These are phyloP conservation scores for Sarcoramphus papa DNA, from an alignment of 2,797 vertebrate species.

Conservation along the genomic window DNA sequence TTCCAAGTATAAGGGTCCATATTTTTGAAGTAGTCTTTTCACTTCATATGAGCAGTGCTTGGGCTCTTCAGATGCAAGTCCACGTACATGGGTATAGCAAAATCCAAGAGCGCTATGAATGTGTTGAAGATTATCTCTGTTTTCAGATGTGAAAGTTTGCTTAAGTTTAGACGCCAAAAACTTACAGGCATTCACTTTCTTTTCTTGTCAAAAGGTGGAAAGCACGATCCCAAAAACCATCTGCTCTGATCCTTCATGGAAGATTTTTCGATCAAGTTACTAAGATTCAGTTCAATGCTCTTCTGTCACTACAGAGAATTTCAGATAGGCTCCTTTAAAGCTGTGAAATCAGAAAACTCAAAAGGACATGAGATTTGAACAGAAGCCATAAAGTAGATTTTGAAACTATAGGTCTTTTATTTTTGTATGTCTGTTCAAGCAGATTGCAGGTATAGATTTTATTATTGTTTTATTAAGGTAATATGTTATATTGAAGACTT, in stretches of 20 bases:
- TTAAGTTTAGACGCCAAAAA: not conserved
- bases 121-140: not conserved
- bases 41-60: not conserved
- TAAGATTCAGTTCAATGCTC: not conserved
- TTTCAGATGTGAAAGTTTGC: not conserved
- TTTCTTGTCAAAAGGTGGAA: not conserved
- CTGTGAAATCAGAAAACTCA: not conserved
- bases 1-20: not conserved
- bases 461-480: not conserved
- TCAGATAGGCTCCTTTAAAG: not conserved
- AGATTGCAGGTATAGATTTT: not conserved
- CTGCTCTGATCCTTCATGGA: not conserved
- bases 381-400: not conserved
- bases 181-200: not conserved
- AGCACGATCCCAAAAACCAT: not conserved
- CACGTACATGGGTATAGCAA: not conserved
- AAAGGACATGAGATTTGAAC: not conserved
- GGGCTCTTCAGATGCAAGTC: not conserved
- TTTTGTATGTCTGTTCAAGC: not conserved
- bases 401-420: not conserved
- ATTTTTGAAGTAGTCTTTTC: not conserved
- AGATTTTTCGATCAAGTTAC: not conserved
- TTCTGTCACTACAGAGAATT: not conserved
- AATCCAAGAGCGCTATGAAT: not conserved
- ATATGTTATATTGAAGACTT: not conserved